Conservation (phyloP, 2,113 vertebrate species). For the Aramus guarauna region DNA sequence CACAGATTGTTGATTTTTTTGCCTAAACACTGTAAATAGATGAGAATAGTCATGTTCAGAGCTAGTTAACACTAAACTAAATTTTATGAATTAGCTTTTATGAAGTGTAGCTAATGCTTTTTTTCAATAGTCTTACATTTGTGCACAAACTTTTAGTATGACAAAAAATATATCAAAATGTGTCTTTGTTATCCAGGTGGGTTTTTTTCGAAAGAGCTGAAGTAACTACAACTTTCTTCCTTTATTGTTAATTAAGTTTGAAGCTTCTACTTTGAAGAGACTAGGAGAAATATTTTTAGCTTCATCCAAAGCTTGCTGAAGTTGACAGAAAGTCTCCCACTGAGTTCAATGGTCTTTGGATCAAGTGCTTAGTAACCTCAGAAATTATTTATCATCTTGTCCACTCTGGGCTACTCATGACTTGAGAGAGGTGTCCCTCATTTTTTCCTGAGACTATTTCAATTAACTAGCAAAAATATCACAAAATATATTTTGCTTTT, state of each 20-base stretch:
- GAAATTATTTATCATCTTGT: not conserved
- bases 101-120: not conserved
- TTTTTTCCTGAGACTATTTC: not conserved
- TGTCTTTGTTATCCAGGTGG: not conserved
- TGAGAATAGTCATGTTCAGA: not conserved
- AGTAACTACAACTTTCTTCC: not conserved
- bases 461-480: not conserved
- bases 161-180: not conserved
- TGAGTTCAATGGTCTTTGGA: not conserved
- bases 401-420: not conserved
- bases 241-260: not conserved
- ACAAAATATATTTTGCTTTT: rapidly evolving
- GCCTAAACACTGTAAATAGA: not conserved
- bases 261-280: not conserved
- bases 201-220: not conserved
- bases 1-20: not conserved
- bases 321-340: not conserved
- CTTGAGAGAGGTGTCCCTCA: not conserved
- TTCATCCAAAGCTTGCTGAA: not conserved
- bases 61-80: not conserved
- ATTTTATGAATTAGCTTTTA: not conserved
- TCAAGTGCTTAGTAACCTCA: not conserved
- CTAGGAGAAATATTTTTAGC: not conserved
- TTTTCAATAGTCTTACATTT: not conserved
- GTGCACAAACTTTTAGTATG: not conserved